Evolutionary conservation across 1,140 invertebrate genomes (phyloP), one percentile per base, ranked within the genome.

Genomic region (Scaptomyza montana): DNA sequence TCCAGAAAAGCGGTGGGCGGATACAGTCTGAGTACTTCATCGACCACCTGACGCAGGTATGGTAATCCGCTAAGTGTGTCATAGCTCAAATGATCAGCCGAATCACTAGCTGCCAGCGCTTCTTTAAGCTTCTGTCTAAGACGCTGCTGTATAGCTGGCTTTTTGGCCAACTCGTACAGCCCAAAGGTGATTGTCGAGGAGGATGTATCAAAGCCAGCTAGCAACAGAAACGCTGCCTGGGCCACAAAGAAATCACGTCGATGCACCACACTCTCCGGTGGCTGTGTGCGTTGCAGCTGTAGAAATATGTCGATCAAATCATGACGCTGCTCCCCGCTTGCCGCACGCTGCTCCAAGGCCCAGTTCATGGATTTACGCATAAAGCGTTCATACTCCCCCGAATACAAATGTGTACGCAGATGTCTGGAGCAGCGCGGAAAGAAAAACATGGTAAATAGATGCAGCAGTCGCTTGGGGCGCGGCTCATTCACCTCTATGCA

Each of bases 221-320:
- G 75, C 56, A 96, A 94, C 70, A 96, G 95, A 2, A 95, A 65
- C 0, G 95, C 89, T 4, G 93, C 93, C 74, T 96, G 95, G 0
- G 94, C 93, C 2, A 94, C 84, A 10, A 96, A 87, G 65, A 93
- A 91, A 63, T 95, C 93, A 16, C 50, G 62, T 0, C 81, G 54
- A 46, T 86, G 68, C 2, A 82, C 64, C 2, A 89, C 69, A 21
- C 66, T 75, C 10, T 54, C 56, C 2, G 49, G 33, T 0, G 68
- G 61, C 39, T 81, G 70, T 1, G 65, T 70, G 6, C 90, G 82
- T 45, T 74, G 92, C 2, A 93, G 56, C 16, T 92, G 89, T 19
- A 93, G 78, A 3, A 94, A 71, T n/a, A 92, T 63, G 53, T 93
- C 93, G 4, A 93, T 91, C 1, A 93, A 65, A 77, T 93, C 93